Conservation (phyloP, 1,140 invertebrate species). For the Kradibia gibbosae region DNA sequence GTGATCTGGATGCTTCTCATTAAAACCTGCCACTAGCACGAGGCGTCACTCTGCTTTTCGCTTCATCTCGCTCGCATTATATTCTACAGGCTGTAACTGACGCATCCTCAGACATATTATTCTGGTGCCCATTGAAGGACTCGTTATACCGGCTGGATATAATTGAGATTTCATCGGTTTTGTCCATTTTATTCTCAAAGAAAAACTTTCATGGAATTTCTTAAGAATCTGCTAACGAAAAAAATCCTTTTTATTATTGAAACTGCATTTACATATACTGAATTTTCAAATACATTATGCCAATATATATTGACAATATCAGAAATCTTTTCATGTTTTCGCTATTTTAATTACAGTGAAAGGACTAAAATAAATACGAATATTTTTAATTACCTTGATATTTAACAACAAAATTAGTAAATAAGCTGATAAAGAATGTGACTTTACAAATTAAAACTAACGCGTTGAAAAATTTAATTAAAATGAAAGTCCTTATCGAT, state of each 20-base stretch:
- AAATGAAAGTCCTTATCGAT: background rate
- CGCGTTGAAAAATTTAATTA: slow-evolving; percentile 10
- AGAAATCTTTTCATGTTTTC: too few species aligned
- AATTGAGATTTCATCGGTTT: slow-evolving; percentile 27
- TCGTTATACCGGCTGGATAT: background rate
- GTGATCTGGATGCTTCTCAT: slow-evolving; percentile 13
- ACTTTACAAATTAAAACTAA: slow-evolving; percentile 5
- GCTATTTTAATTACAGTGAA: too few species aligned
- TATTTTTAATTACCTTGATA: background rate
- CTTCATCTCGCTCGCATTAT: slow-evolving; percentile 5
- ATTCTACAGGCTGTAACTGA: too few species aligned
- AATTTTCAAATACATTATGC: too few species aligned
- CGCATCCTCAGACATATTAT: background rate
- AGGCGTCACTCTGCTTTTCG: background rate
- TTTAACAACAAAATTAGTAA: background rate
- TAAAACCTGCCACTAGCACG: background rate
- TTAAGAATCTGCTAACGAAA: too few species aligned
- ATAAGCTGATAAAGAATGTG: background rate
- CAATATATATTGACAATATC: too few species aligned
- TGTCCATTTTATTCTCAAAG: too few species aligned
- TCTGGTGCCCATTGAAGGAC: background rate
- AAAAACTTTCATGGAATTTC: too few species aligned
- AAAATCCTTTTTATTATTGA: too few species aligned
- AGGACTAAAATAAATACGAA: background rate
- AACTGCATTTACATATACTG: too few species aligned